Percentiles rank a stretch among this genome's conserved stretches.
These are phyloP conservation scores for Rattus norvegicus DNA, from an alignment of 2,113 vertebrate genomes.

Conservation along the genomic window DNA sequence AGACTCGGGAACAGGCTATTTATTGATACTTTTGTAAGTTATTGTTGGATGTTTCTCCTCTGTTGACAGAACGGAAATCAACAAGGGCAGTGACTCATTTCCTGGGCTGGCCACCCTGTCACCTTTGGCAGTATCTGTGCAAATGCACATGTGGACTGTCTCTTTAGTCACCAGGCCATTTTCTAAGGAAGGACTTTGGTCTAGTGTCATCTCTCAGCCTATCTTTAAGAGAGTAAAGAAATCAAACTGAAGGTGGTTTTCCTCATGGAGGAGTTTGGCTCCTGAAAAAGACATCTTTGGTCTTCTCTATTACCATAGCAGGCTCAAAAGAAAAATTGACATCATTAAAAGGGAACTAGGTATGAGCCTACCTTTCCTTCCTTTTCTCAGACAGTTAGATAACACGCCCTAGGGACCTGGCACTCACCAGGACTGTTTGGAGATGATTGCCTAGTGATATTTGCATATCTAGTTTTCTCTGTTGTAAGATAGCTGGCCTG, in stretches of 20 bases:
- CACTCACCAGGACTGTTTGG: constrained; percentile 72
- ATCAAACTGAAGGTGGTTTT: not conserved
- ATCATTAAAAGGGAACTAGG: constrained; percentile 74
- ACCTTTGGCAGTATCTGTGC: not conserved
- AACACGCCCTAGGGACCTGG: constrained; percentile 78
- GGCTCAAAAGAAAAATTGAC: not conserved
- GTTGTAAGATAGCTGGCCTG: constrained; percentile 55
- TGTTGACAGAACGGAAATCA: constrained; percentile 70
- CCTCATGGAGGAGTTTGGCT: not conserved
- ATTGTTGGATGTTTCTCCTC: constrained; percentile 48
- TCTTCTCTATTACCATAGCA: not conserved
- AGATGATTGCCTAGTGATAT: constrained; percentile 82
- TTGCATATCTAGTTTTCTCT: constrained; percentile 59
- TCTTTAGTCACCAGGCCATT: constrained; percentile 1
- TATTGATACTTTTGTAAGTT: constrained; percentile 23
- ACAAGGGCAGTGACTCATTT: constrained; percentile 69
- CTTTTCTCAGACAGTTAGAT: constrained; percentile 74
- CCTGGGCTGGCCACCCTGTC: constrained; percentile 29
- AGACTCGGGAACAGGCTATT: not conserved
- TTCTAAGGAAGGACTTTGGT: not conserved
- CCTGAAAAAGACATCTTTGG: not conserved
- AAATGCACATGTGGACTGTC: not conserved
- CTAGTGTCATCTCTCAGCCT: not conserved
- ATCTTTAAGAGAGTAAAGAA: constrained; percentile 1
- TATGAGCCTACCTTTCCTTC: constrained; percentile 47